phyloP scores from a whole-genome alignment of 2,797 vertebrate genomes.

The Tachyglossus aculeatus region DNA sequence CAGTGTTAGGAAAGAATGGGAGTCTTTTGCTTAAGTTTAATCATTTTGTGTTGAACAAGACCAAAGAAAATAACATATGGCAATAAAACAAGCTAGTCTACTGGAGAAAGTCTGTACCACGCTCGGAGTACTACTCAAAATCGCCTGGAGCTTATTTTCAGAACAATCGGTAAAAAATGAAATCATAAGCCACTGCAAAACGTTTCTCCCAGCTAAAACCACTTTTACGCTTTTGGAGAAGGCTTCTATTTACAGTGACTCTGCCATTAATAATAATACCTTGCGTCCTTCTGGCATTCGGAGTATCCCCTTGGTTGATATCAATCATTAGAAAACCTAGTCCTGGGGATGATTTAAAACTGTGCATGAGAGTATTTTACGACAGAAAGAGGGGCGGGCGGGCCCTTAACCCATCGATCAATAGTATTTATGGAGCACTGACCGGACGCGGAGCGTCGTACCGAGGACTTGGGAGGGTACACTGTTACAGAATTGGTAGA shows the following conservation, averaged over 20 bases:
- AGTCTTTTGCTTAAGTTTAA: slow-evolving; percentile 21
- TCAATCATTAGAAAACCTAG: slow-evolving; percentile 4
- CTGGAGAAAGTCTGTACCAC: slow-evolving; percentile 40
- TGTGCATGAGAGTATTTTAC: slow-evolving; percentile 1
- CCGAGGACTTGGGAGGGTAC: neutral
- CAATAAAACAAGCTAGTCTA: slow-evolving; percentile 34
- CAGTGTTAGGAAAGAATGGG: neutral
- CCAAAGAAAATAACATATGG: slow-evolving; percentile 43
- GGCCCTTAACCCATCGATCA: neutral
- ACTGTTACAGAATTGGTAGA: too few relatives aligned
- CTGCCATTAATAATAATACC: too few relatives aligned
- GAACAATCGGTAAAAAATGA: slow-evolving; percentile 37
- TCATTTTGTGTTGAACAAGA: slow-evolving; percentile 28
- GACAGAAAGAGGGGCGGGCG: neutral
- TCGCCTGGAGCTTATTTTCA: slow-evolving; percentile 34
- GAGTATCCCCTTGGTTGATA: neutral
- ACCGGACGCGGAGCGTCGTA: neutral
- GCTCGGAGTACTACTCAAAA: slow-evolving; percentile 45
- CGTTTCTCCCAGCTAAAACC: slow-evolving; percentile 27
- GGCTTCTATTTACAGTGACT: too few relatives aligned
- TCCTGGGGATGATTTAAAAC: slow-evolving; percentile 14
- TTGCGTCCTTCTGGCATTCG: neutral
- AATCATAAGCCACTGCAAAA: slow-evolving; percentile 20
- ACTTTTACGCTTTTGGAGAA: slow-evolving; percentile 18
- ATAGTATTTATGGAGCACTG: neutral